Evolutionary conservation across 2,888 invertebrate genomes (phyloP).

Genomic region (Linyphia triangularis): DNA sequence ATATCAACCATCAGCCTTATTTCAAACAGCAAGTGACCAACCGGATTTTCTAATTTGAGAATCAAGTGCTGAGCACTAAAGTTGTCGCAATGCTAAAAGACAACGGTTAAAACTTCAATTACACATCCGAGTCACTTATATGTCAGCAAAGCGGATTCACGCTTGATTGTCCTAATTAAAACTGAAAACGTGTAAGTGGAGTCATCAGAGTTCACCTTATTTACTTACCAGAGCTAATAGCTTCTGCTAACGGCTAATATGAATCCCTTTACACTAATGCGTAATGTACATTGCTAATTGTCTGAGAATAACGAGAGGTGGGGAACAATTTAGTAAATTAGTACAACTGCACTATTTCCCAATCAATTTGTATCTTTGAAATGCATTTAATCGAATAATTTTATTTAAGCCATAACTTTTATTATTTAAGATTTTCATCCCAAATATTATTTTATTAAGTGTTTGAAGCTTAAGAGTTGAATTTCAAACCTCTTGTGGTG

Average conservation of each 20-base stretch:
- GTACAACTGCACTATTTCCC: background rate
- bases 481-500: too few relatives aligned
- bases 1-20: too few relatives aligned
- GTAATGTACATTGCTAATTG: constrained; percentile 12
- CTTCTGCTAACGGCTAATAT: constrained; percentile 31
- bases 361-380: background rate
- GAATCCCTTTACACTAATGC: constrained; percentile 21
- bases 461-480: too few relatives aligned
- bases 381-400: too few relatives aligned
- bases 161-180: constrained; percentile 22
- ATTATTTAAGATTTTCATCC: too few relatives aligned
- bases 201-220: constrained; percentile 15
- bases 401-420: too few relatives aligned
- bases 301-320: constrained; percentile 12
- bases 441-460: too few relatives aligned
- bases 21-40: too few relatives aligned
- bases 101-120: background rate
- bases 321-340: background rate
- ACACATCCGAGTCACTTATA: background rate
- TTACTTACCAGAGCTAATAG: constrained; percentile 8
- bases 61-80: background rate
- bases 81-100: background rate
- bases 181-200: constrained; percentile 14
- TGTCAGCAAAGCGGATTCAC: background rate
- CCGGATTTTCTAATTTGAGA: too few relatives aligned